phyloP scores from a whole-genome alignment of 2,888 invertebrate species.

The Melanchra persicariae region DNA sequence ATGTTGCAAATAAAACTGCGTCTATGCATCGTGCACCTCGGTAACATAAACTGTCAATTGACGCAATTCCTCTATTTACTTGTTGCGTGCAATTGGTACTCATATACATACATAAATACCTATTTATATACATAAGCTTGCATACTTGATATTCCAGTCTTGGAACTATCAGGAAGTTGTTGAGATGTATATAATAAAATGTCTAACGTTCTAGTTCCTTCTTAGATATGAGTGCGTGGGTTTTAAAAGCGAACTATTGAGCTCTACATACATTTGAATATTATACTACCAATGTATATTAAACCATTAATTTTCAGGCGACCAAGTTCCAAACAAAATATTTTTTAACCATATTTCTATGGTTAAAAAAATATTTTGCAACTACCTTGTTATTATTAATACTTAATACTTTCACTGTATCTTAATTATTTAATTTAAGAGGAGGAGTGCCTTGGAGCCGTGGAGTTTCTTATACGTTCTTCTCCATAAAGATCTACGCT shows the following conservation, averaged over 20 bases:
- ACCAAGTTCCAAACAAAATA: too few species aligned
- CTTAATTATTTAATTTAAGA: too few species aligned
- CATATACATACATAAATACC: slow-evolving; percentile 23
- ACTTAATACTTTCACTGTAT: too few species aligned
- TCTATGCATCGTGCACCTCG: slow-evolving; percentile 43
- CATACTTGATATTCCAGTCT: slow-evolving; percentile 52
- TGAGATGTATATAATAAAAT: slow-evolving; percentile 33
- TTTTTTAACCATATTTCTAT: too few species aligned
- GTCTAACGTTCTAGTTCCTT: slow-evolving; percentile 21
- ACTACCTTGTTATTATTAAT: too few species aligned
- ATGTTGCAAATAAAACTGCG: slow-evolving; percentile 64
- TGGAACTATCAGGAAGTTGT: slow-evolving; percentile 40
- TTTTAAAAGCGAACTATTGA: neutral
- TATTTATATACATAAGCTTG: slow-evolving; percentile 9
- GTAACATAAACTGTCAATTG: slow-evolving; percentile 74
- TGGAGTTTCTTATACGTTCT: too few species aligned
- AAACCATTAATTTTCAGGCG: too few species aligned
- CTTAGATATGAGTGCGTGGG: slow-evolving; percentile 32
- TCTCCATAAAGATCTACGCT: too few species aligned
- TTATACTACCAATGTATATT: too few species aligned
- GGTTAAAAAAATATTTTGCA: too few species aligned
- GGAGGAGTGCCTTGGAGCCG: too few species aligned
- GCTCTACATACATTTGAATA: too few species aligned
- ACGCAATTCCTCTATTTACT: slow-evolving; percentile 64
- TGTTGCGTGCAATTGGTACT: slow-evolving; percentile 43